Conservation (phyloP, 2,888 invertebrate genomes). For the Mechanitis messenoides region DNA sequence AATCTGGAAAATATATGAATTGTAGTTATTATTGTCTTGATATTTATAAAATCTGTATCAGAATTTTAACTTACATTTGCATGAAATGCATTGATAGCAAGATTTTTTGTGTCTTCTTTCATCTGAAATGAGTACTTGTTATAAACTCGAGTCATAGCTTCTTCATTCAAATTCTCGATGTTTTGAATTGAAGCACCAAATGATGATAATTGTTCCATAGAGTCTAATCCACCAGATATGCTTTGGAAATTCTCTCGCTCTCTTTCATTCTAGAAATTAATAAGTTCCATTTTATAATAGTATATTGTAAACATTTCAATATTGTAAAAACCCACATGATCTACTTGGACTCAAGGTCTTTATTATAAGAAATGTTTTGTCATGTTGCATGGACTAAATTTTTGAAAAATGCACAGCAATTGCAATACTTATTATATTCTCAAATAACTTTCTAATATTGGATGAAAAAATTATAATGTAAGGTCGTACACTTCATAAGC, state of each 20-base stretch:
- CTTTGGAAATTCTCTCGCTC: conserved; percentile 46
- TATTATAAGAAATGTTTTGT: no score
- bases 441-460: no score
- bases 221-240: conserved; percentile 52
- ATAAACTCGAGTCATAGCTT: conserved; percentile 63
- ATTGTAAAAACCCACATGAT: no score
- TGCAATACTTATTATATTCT: no score
- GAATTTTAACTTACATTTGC: conserved; percentile 40
- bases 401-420: no score
- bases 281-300: conserved; percentile 41
- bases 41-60: background rate
- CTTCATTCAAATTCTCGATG: conserved; percentile 51
- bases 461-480: no score
- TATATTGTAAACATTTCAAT: no score
- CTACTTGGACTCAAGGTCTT: no score
- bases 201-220: conserved; percentile 55
- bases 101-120: conserved; percentile 54
- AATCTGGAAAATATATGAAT: conserved; percentile 71
- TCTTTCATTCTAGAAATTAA: conserved; percentile 44
- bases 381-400: no score
- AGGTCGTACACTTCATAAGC: no score
- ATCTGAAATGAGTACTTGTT: conserved; percentile 62
- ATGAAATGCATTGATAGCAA: conserved; percentile 60
- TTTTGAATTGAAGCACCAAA: conserved; percentile 44
- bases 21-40: background rate